These are phyloP conservation scores for Canis aureus DNA, from an alignment of 2,113 vertebrate species.

Conservation along the genomic window DNA sequence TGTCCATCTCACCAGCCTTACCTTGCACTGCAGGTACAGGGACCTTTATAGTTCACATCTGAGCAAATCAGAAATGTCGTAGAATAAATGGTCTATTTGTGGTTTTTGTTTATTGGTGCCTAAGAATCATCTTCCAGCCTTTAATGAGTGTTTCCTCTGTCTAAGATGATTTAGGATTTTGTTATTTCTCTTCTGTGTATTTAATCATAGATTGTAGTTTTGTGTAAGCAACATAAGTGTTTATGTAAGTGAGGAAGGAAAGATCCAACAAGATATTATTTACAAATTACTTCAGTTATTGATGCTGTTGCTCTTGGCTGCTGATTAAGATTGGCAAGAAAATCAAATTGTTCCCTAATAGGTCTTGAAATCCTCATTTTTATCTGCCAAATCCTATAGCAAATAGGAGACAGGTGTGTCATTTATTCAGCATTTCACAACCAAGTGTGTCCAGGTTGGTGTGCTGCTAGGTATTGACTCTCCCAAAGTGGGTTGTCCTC, in stretches of 20 bases:
- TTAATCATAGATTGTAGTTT: slow-evolving; percentile 17
- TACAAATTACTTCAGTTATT: slow-evolving; percentile 50
- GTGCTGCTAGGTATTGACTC: neutral
- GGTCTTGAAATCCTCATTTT: neutral
- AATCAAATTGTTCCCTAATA: slow-evolving; percentile 27
- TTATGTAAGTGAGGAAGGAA: slow-evolving; percentile 42
- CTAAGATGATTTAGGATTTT: neutral
- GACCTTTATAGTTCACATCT: neutral
- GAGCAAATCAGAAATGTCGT: neutral
- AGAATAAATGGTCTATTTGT: neutral
- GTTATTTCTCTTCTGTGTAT: slow-evolving; percentile 17
- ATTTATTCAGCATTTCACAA: slow-evolving; percentile 8
- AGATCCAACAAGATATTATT: slow-evolving; percentile 52
- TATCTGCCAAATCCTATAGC: neutral
- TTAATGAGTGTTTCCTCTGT: slow-evolving; percentile 6
- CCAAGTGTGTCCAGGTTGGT: neutral
- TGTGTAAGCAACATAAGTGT: slow-evolving; percentile 38
- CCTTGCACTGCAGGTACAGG: neutral
- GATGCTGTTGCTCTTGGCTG: slow-evolving; percentile 25
- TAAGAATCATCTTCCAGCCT: neutral
- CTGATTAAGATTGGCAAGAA: slow-evolving; percentile 39
- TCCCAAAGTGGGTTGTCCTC: neutral
- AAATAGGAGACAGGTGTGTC: neutral
- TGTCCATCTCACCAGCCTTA: neutral
- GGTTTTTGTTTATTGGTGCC: neutral